These are phyloP conservation scores for Beris chalybata DNA, from an alignment of 2,888 invertebrate genomes.

Conservation along the genomic window DNA sequence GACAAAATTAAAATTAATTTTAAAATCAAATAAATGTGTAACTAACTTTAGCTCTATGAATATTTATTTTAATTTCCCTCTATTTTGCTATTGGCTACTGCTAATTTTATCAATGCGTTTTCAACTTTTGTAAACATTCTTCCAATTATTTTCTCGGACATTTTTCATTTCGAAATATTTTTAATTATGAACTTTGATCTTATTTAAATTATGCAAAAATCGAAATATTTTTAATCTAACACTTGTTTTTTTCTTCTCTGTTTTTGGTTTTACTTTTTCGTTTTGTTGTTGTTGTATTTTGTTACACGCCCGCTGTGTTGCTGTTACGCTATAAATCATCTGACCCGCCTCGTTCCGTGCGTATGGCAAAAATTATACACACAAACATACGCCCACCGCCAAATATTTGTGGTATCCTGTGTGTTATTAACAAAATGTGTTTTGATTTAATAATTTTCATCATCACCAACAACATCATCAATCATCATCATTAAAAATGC, in stretches of 20 bases:
- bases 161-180: neutral
- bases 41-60: neutral
- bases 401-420: no score
- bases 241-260: conserved; percentile 19
- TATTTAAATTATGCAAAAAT: conserved; percentile 6
- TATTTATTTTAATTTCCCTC: neutral
- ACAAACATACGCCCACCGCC: no score
- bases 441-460: no score
- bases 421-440: no score
- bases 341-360: conserved; percentile 8
- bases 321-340: conserved; percentile 12
- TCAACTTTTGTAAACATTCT: neutral
- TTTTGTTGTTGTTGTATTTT: conserved; percentile 32
- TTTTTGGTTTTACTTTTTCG: conserved; percentile 30
- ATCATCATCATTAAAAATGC: no score
- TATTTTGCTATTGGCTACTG: neutral
- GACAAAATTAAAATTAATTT: no score
- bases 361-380: conserved; percentile 3
- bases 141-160: neutral
- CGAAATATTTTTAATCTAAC: conserved; percentile 28
- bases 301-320: conserved; percentile 28
- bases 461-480: no score
- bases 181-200: neutral
- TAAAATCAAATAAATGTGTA: no score
- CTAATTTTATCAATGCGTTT: neutral